Percentiles rank a stretch among this genome's conserved stretches.
phyloP scores from a whole-genome alignment of 1,140 invertebrate species.

The Ditylenchus dipsaci region DNA sequence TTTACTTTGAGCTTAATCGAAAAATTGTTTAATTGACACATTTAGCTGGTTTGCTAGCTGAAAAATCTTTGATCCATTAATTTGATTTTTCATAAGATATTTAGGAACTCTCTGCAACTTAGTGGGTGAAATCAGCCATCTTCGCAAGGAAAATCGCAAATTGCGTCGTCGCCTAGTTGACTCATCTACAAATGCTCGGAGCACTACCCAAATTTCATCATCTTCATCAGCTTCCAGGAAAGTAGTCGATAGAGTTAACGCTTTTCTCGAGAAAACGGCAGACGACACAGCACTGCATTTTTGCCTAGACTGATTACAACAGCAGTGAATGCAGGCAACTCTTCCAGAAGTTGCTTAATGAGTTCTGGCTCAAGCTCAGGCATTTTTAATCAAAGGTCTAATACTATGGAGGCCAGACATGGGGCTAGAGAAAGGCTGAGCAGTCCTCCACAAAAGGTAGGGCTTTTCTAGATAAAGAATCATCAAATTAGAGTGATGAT shows the following conservation, averaged over 20 bases:
- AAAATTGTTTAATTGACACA: background rate
- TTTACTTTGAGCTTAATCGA: background rate
- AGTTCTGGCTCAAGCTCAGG: background rate
- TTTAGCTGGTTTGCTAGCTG: background rate
- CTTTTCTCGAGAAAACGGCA: background rate
- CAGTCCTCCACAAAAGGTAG: background rate
- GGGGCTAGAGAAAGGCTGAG: background rate
- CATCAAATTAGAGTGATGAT: too few relatives aligned
- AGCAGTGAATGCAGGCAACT: background rate
- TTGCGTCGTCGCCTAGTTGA: slow-evolving; percentile 20
- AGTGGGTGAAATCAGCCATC: slow-evolving; percentile 28
- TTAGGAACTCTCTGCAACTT: slow-evolving; percentile 30
- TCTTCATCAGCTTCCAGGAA: background rate
- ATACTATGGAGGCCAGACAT: background rate
- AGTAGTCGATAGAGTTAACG: background rate
- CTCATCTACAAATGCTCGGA: background rate
- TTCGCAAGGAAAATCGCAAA: slow-evolving; percentile 25
- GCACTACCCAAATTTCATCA: background rate
- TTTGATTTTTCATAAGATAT: background rate
- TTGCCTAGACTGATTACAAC: background rate
- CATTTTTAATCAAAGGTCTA: background rate
- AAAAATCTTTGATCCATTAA: background rate
- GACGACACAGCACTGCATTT: background rate
- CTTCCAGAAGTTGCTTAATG: background rate
- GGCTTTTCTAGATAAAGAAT: too few relatives aligned